phyloP scores from a whole-genome alignment of 2,797 vertebrate species.

The Vultur gryphus region DNA sequence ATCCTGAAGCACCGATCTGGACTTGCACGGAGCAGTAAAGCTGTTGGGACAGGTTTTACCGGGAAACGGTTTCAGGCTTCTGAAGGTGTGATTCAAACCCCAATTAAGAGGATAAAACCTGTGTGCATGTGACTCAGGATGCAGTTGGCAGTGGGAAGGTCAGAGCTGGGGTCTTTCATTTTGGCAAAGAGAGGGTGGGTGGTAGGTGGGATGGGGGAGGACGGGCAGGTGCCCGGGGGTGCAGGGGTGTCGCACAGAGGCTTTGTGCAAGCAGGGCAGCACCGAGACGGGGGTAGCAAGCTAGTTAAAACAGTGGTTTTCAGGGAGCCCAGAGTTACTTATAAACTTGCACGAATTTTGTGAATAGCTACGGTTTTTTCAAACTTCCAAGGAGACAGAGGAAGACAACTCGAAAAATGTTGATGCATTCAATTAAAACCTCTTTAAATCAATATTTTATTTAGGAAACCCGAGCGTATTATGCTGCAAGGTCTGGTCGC shows the following conservation, averaged over 20 bases:
- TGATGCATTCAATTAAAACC: neutral
- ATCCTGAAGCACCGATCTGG: neutral
- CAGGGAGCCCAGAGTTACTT: neutral
- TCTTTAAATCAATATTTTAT: neutral
- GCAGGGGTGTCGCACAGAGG: neutral
- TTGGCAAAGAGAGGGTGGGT: neutral
- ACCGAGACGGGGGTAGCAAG: neutral
- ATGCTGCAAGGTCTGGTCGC: neutral
- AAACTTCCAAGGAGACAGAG: neutral
- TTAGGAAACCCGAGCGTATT: neutral
- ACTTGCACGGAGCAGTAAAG: neutral
- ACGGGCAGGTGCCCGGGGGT: neutral
- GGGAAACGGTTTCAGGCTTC: neutral
- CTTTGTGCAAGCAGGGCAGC: neutral
- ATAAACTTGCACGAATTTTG: neutral
- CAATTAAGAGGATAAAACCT: neutral
- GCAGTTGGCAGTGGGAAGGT: neutral
- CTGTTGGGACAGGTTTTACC: neutral
- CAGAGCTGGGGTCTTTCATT: neutral
- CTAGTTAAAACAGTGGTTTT: neutral
- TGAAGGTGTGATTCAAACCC: neutral
- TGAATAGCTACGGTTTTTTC: neutral
- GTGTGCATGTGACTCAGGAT: neutral
- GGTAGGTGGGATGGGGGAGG: neutral
- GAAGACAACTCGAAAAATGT: neutral